These are phyloP conservation scores for Parnassius mnemosyne DNA, from an alignment of 2,888 invertebrate species.

Conservation along the genomic window DNA sequence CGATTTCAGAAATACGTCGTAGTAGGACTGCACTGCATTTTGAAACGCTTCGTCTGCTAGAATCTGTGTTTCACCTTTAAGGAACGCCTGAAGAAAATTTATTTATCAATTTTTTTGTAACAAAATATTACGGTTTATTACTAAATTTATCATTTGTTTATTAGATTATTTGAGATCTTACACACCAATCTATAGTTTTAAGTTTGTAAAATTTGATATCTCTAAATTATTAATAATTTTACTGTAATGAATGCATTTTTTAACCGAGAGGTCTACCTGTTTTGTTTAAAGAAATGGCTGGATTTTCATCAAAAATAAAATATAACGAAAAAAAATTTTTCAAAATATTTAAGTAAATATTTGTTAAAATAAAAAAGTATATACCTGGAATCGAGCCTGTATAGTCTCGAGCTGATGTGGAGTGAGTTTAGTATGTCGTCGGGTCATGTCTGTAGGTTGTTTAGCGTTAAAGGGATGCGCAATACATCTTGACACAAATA, in stretches of 20 bases:
- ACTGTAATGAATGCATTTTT: too few relatives aligned
- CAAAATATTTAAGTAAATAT: too few relatives aligned
- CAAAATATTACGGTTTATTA: too few relatives aligned
- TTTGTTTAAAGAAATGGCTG: too few relatives aligned
- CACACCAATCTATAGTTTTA: too few relatives aligned
- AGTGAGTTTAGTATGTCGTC: slow-evolving; percentile 96
- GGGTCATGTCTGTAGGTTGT: slow-evolving; percentile 98
- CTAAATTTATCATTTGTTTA: too few relatives aligned
- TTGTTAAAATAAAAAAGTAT: not conserved
- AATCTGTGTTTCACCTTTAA: slow-evolving; percentile 99
- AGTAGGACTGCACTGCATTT: slow-evolving; percentile 98
- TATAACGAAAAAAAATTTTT: too few relatives aligned
- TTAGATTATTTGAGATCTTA: too few relatives aligned
- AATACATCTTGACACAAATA: slow-evolving; percentile 98
- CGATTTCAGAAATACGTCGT: slow-evolving; percentile 97
- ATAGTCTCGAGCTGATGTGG: slow-evolving; percentile 97
- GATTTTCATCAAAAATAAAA: too few relatives aligned
- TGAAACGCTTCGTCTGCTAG: slow-evolving; percentile 99
- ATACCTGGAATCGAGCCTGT: slow-evolving; percentile 95
- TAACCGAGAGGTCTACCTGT: too few relatives aligned
- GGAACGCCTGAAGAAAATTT: slow-evolving; percentile 84
- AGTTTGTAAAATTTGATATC: too few relatives aligned
- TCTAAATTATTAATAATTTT: too few relatives aligned
- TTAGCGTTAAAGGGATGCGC: slow-evolving; percentile 99
- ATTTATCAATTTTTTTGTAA: not conserved